These are phyloP conservation scores for Anguilla rostrata DNA, from an alignment of 2,113 vertebrate genomes.

Conservation along the genomic window DNA sequence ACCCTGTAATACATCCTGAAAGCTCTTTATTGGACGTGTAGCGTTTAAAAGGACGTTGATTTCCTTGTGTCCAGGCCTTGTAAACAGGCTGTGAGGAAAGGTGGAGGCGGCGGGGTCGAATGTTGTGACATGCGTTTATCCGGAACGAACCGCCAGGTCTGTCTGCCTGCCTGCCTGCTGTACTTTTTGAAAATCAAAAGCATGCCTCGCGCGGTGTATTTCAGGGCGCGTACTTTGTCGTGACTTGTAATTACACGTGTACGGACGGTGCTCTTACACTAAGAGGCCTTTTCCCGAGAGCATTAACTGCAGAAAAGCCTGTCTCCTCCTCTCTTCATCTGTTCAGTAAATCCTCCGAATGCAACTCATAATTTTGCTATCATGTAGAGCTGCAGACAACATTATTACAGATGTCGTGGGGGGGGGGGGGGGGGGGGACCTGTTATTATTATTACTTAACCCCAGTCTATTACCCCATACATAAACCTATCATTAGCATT, in stretches of 20 bases:
- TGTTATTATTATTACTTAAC: constrained; percentile 66
- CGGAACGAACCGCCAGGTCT: neutral
- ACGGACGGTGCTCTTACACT: neutral
- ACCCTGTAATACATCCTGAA: constrained; percentile 34
- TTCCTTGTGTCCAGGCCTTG: constrained; percentile 10
- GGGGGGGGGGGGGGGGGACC: constrained; percentile 39
- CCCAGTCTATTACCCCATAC: constrained; percentile 55
- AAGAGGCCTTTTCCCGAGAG: constrained; percentile 1
- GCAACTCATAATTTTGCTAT: constrained; percentile 58
- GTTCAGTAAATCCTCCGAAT: constrained; percentile 52
- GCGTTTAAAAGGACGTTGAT: constrained; percentile 34
- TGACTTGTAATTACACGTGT: constrained; percentile 23
- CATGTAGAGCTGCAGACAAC: constrained; percentile 61
- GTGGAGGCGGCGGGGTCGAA: constrained; percentile 19
- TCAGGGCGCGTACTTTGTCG: neutral
- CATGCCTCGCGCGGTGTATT: neutral
- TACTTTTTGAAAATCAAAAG: neutral
- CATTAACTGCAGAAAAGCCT: neutral
- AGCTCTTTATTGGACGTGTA: constrained; percentile 13
- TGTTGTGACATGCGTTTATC: neutral
- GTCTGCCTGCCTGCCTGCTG: neutral
- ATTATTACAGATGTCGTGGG: constrained; percentile 65
- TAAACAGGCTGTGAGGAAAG: constrained; percentile 34
- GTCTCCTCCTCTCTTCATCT: constrained; percentile 50
- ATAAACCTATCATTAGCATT: constrained; percentile 64